Evolutionary conservation across 2,797 vertebrate genomes (phyloP).

Genomic region (Pipistrellus nathusii): DNA sequence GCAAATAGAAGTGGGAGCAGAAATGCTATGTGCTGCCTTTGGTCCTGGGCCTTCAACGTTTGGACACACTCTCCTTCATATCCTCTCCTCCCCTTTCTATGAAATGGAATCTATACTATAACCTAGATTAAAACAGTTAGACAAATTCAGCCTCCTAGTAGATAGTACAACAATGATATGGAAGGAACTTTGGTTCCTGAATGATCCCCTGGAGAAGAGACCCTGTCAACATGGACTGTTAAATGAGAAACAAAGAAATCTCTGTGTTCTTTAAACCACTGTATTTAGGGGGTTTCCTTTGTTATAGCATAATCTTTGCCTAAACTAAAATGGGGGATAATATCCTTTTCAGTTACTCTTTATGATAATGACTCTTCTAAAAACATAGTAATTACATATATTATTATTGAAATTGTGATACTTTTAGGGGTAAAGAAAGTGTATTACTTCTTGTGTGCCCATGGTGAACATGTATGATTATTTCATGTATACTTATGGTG

Average conservation of each 20-base stretch:
- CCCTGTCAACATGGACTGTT: neutral
- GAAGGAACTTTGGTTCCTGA: neutral
- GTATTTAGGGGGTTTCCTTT: neutral
- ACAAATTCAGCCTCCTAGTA: neutral
- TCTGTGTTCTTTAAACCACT: neutral
- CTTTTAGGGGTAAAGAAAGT: neutral
- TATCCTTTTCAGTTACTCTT: neutral
- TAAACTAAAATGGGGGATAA: neutral
- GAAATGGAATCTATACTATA: neutral
- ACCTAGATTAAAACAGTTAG: neutral
- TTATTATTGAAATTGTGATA: slow-evolving; percentile 2
- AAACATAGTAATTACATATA: neutral
- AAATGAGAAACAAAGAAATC: neutral
- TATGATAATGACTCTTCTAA: neutral
- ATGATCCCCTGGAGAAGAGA: neutral
- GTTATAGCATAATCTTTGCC: neutral
- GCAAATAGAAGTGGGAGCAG: neutral
- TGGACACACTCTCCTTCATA: neutral
- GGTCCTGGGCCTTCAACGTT: neutral
- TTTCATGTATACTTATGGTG: fast-evolving
- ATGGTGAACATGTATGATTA: neutral
- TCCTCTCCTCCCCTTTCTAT: neutral
- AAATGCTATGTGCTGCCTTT: neutral
- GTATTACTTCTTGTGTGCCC: fast-evolving
- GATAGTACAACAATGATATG: neutral